Base-by-base conservation (phyloP, 2,797 vertebrate species). In the Chloroceryle inda region DNA sequence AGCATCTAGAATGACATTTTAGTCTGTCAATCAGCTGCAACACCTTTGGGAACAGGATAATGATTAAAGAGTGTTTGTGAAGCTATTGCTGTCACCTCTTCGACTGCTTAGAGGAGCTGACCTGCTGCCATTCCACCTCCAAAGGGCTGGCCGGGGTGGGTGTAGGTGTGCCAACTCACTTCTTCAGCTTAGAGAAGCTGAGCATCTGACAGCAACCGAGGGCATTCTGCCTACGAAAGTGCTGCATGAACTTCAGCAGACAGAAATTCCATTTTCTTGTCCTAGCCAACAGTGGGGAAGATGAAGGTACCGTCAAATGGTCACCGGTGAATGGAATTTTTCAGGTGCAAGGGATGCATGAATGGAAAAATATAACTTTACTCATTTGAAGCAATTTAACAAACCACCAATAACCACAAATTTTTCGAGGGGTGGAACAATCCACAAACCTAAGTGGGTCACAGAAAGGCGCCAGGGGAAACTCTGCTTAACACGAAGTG, bases 1-100 rank as follows among this genome's bases (percentile, higher is more conserved):
- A 8, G 33, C 13, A 53, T 59, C 40, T 62, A 37, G 40, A 79
- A 52, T 74, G 38, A 87, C 85, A 59, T 71, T 92, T 79, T 62
- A 92, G 67, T 8, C 5, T 92, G 87, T 91, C 92, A 85, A 63
- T 97, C 85, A 85, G 64, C 82, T 67, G 33, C 44, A 85, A 35
- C 75, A 94, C 81, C 85, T 94, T 83, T 91, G 85, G 89, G 75
- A 95, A 52, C 56, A 83, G 78, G 91, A 61, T 88, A 74, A 59
- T 3, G 18, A 94, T 96, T 52, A 63, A 78, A 50, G 13, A 74
- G 56, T 61, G 81, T 92, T 85, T 94, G 92, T 63, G 92, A 44
- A 82, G 75, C 85, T 78, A 9, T 33, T 79, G 64, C 81, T n/a
- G 4, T 69, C 0, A 0, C 74, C 64, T 59, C 82, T 77, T 73